These are phyloP conservation scores for Macrobrachium nipponense DNA, from an alignment of 1,140 invertebrate genomes.

Conservation along the genomic window DNA sequence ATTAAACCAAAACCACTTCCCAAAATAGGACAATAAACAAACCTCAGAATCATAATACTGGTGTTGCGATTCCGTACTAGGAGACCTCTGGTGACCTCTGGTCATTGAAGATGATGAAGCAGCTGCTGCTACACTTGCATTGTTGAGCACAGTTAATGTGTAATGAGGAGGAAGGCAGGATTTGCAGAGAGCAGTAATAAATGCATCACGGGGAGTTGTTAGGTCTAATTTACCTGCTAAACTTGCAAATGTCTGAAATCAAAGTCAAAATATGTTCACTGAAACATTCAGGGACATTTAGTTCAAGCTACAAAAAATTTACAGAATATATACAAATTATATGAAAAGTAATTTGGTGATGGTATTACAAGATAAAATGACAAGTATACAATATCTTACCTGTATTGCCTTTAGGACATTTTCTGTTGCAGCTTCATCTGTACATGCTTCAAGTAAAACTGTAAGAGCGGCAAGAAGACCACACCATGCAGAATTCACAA, in stretches of 20 bases:
- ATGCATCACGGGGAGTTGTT: conserved; percentile 86
- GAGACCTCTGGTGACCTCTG: conserved; percentile 50
- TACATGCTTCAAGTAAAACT: conserved; percentile 92
- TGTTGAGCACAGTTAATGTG: conserved; percentile 86
- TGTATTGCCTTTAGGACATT: conserved; percentile 87
- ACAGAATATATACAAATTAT: neutral
- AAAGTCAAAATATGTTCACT: neutral
- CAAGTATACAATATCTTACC: conserved; percentile 24
- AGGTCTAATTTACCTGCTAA: conserved; percentile 82
- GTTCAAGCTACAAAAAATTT: neutral
- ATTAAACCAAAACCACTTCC: no score
- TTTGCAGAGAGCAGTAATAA: conserved; percentile 93
- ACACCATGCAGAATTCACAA: conserved; percentile 96
- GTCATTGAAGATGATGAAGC: conserved; percentile 38
- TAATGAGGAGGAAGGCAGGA: conserved; percentile 95
- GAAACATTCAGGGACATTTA: neutral
- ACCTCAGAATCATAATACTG: conserved; percentile 57
- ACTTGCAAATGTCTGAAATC: conserved; percentile 81
- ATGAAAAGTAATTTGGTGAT: neutral
- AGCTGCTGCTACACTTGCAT: conserved; percentile 54
- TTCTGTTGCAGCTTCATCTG: conserved; percentile 90
- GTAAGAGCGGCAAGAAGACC: conserved; percentile 91
- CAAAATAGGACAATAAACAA: neutral
- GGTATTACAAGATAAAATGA: neutral
- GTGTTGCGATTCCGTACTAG: conserved; percentile 45